phyloP scores from a whole-genome alignment of 1,140 invertebrate species.

The Pomacea maculata region DNA sequence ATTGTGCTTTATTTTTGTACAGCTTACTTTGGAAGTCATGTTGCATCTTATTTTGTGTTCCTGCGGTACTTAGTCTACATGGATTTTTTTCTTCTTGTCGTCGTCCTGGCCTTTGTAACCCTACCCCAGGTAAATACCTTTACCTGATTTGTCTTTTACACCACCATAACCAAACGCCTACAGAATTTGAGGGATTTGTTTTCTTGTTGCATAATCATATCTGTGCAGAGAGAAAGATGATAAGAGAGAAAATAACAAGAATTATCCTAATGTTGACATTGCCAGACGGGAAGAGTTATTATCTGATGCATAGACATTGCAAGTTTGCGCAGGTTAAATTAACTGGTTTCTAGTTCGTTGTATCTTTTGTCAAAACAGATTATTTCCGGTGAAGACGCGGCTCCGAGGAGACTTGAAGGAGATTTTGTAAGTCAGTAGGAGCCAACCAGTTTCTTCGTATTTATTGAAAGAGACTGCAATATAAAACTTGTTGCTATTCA shows the following conservation, averaged over 20 bases:
- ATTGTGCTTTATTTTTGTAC: constrained; percentile 18
- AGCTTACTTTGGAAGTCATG: constrained; percentile 75
- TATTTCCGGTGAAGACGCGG: constrained; percentile 17
- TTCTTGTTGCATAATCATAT: no score
- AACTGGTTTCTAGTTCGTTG: no score
- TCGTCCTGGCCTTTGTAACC: constrained; percentile 46
- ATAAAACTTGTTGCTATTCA: neutral
- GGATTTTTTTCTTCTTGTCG: constrained; percentile 65
- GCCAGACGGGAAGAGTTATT: no score
- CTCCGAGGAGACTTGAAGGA: constrained; percentile 17
- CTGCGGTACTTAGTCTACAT: constrained; percentile 75
- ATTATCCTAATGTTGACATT: no score
- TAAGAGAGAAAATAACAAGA: no score
- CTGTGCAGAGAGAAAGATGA: no score
- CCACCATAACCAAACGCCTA: no score
- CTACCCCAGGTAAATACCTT: constrained; percentile 49
- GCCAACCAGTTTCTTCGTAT: neutral
- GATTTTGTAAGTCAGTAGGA: constrained; percentile 29
- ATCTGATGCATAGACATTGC: no score
- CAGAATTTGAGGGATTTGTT: no score
- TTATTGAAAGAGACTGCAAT: neutral
- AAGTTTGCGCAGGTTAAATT: no score
- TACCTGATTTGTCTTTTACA: neutral
- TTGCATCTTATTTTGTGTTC: constrained; percentile 79
- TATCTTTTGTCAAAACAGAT: constrained; percentile 22